Conservation (phyloP, 2,113 vertebrate species). For the Oophaga pumilio region DNA sequence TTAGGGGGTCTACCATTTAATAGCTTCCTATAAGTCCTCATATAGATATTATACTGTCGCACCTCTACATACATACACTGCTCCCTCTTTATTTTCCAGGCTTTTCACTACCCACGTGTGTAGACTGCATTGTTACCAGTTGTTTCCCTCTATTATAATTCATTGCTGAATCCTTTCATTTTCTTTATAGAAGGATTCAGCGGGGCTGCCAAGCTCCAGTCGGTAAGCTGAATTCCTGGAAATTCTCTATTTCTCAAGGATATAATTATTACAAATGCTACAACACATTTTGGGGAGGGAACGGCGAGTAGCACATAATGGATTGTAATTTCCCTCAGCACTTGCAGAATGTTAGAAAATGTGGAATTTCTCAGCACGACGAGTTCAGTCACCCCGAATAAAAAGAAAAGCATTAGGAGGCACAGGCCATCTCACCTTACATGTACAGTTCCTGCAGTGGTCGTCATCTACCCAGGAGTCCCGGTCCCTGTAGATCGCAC, state of each 20-base stretch:
- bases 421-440: slow-evolving; percentile 78
- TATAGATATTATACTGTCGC: too few relatives aligned
- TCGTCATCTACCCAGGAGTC: slow-evolving; percentile 92
- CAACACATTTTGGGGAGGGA: not conserved
- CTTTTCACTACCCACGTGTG: too few relatives aligned
- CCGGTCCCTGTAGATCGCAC: slow-evolving; percentile 84
- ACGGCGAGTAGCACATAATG: not conserved
- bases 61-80: too few relatives aligned
- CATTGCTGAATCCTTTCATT: not conserved
- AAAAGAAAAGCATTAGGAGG: not conserved
- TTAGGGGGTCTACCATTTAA: not conserved
- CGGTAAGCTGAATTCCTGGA: slow-evolving; percentile 4
- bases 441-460: slow-evolving; percentile 92
- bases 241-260: slow-evolving; percentile 35
- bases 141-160: not conserved
- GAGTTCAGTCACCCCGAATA: not conserved
- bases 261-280: slow-evolving; percentile 55
- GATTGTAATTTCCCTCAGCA: not conserved
- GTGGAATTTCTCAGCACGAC: not conserved
- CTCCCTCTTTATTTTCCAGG: too few relatives aligned
- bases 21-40: not conserved
- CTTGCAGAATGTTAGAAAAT: not conserved
- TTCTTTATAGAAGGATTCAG: not conserved
- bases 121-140: not conserved
- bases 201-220: not conserved